phyloP scores from a whole-genome alignment of 2,797 vertebrate genomes.

The Pempheris klunzingeri region DNA sequence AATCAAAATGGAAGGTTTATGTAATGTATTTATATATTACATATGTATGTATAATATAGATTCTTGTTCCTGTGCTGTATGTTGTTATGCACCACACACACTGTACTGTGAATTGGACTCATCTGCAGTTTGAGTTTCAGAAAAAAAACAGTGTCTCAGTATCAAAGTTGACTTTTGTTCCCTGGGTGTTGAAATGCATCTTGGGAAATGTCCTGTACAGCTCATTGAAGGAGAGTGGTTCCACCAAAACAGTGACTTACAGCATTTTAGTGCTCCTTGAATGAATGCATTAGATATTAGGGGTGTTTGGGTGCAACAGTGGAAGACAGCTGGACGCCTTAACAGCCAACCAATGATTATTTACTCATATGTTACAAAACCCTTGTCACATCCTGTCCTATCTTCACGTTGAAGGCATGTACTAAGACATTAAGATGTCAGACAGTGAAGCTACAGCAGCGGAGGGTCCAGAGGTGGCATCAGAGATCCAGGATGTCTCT shows the following conservation, averaged over 20 bases:
- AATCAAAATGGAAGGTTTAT: not conserved
- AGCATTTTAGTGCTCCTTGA: not conserved
- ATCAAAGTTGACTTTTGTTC: not conserved
- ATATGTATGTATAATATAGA: too few species aligned
- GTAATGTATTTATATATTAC: too few species aligned
- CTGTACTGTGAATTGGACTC: not conserved
- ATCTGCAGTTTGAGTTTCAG: too few species aligned
- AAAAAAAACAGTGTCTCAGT: too few species aligned
- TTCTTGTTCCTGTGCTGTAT: too few species aligned
- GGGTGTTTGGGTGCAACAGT: not conserved
- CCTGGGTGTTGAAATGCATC: constrained; percentile 3
- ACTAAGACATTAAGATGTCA: constrained; percentile 86
- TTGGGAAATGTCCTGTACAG: not conserved
- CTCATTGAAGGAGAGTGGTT: not conserved
- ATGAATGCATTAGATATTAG: not conserved
- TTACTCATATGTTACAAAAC: not conserved
- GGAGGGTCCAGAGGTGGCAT: not conserved
- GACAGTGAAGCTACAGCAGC: constrained; percentile 78
- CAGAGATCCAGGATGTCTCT: constrained; percentile 28
- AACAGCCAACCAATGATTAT: not conserved
- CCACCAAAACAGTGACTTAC: not conserved
- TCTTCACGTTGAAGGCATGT: constrained; percentile 67
- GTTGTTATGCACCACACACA: not conserved
- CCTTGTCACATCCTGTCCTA: not conserved
- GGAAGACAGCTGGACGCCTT: not conserved